Base-by-base conservation (phyloP, 2,888 invertebrate species). In the Harpagoxenus sublaevis region DNA sequence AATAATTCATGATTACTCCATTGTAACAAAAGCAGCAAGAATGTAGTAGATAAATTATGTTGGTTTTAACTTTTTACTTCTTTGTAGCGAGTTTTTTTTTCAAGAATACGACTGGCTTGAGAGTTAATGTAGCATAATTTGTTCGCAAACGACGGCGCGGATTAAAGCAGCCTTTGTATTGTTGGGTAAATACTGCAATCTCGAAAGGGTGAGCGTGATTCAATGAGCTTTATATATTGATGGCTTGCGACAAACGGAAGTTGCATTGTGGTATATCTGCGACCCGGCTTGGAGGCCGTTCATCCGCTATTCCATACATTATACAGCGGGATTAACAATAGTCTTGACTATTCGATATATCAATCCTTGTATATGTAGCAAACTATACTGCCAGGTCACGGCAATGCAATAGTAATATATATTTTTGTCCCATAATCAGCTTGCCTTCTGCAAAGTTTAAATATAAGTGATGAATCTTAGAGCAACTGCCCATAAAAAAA, bases 261-360 rank as follows among this genome's bases (percentile, higher is more conserved):
- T 81, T 62, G 84, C 66, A 89, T 89, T 86, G 89, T 71, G 86
- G 89, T 71, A 65, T 82, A 84, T 79, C 86, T 79, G 83, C 28
- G 79, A 75, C 86, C 75, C 81, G 45, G 77, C 74, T 87, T 78
- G 57, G 70, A 81, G 74, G 63, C 57, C 83, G 82, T 87, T 89
- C 86, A 89, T 86, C 74, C 78, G 9, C 60, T 4, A 73, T 73
- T 84, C 83, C 55, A 55, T 65, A 45, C 70, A 77, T 63, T 82
- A 71, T 71, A 75, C 57, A 63, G 57, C 12, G 71, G 65, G 51
- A 87, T 86, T 86, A 89, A 89, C 84, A 89, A 89, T 86, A 68
- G 78, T 45, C 31, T 57, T 23, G 23, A 51, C 79, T 82, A 81
- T 78, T 86, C 28, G 57, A 68, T 78, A 83, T 82, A 82, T 87